Conservation (phyloP, 2,888 invertebrate species). For the Lacanobia wlatinum region DNA sequence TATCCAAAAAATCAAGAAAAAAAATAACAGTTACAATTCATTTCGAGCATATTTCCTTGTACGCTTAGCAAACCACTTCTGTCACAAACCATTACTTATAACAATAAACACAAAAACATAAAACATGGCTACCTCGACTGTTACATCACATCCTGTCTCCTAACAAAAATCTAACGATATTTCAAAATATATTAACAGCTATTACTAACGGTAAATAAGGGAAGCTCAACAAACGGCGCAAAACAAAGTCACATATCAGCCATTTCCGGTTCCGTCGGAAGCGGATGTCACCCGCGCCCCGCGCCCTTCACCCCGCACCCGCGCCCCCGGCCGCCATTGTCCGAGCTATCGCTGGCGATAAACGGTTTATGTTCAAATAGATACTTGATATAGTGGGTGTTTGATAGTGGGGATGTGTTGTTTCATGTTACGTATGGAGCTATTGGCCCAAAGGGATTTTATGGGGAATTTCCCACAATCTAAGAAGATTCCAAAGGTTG, state of each 20-base stretch:
- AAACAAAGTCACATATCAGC: constrained; percentile 83
- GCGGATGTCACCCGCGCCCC: constrained; percentile 68
- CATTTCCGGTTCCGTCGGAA: constrained; percentile 78
- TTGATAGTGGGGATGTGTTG: constrained; percentile 35
- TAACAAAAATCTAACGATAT: constrained; percentile 53
- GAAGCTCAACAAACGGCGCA: constrained; percentile 74
- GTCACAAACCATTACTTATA: not conserved
- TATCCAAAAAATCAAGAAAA: no score
- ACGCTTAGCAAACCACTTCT: not conserved
- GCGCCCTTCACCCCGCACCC: constrained; percentile 3
- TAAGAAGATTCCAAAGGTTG: not conserved
- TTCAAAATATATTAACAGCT: constrained; percentile 63
- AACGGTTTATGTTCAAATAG: constrained; percentile 70
- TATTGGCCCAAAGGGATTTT: not conserved
- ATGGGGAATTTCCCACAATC: not conserved
- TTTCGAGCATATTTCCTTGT: not conserved
- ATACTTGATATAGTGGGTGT: constrained; percentile 62
- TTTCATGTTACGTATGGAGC: not conserved
- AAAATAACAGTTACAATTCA: not conserved
- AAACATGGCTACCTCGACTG: not conserved
- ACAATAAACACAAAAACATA: not conserved
- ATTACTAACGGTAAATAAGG: constrained; percentile 68
- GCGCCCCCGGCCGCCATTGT: constrained; percentile 60
- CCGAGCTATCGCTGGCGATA: constrained; percentile 69
- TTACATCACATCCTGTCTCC: constrained; percentile 8